Percentiles rank a stretch among this genome's conserved stretches.
These are phyloP conservation scores for Spondyliosoma cantharus DNA, from an alignment of 2,797 vertebrate species.

Conservation along the genomic window DNA sequence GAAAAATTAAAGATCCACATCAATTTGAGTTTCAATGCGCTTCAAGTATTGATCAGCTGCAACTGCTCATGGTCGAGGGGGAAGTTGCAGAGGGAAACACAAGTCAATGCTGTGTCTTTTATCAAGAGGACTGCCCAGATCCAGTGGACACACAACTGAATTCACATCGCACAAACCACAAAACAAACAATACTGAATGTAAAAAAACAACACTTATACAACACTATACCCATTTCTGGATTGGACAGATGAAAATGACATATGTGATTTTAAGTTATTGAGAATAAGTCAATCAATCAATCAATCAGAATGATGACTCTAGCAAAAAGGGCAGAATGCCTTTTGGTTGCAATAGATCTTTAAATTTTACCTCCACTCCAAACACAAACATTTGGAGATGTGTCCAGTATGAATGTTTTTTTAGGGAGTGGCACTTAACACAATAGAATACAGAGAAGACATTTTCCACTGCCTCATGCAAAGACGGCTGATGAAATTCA, in stretches of 20 bases:
- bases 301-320: too few relatives aligned
- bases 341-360: too few relatives aligned
- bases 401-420: conserved; percentile 1
- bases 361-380: background rate
- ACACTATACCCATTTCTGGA: background rate
- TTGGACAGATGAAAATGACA: background rate
- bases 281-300: background rate
- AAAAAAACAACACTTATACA: background rate
- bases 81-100: conserved; percentile 31
- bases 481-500: conserved; percentile 35
- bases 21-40: conserved; percentile 62
- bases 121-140: conserved; percentile 14
- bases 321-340: too few relatives aligned
- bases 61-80: conserved; percentile 39
- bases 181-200: background rate
- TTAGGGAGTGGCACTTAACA: background rate
- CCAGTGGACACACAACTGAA: conserved; percentile 4
- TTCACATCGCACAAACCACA: background rate
- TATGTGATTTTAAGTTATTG: background rate
- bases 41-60: conserved; percentile 64
- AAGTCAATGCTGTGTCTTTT: conserved; percentile 20
- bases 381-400: background rate
- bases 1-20: conserved; percentile 70
- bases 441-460: background rate
- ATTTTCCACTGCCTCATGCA: conserved; percentile 14